These are phyloP conservation scores for Patella vulgata DNA, from an alignment of 1,140 invertebrate genomes.

Conservation along the genomic window DNA sequence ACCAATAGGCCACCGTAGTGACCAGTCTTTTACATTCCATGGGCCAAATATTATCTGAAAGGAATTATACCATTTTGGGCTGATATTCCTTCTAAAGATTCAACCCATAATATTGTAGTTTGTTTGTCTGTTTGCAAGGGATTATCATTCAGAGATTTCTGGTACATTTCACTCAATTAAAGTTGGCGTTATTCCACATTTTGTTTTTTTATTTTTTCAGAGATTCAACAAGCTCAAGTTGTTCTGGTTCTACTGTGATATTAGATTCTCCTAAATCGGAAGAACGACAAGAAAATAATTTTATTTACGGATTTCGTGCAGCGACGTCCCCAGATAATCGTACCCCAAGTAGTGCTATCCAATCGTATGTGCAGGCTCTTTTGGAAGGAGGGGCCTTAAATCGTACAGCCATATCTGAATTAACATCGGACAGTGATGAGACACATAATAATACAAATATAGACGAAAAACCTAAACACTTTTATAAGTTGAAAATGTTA, in stretches of 20 bases:
- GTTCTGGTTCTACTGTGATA: conserved; percentile 73
- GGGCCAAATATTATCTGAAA: too few species aligned
- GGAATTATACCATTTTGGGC: too few species aligned
- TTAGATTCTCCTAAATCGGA: conserved; percentile 71
- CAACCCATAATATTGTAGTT: too few species aligned
- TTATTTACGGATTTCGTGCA: conserved; percentile 1
- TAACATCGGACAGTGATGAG: conserved; percentile 50
- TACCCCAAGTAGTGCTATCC: conserved; percentile 24
- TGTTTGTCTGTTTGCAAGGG: too few species aligned
- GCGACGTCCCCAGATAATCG: conserved; percentile 2
- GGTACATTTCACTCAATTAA: too few species aligned
- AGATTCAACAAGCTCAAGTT: conserved; percentile 55
- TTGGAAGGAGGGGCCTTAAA: conserved; percentile 40
- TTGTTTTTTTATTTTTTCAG: too few species aligned
- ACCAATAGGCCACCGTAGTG: too few species aligned
- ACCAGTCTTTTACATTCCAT: too few species aligned
- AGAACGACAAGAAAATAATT: conserved; percentile 12
- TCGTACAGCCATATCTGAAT: conserved; percentile 27
- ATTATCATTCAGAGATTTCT: too few species aligned
- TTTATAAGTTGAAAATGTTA: conserved; percentile 85
- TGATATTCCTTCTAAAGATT: too few species aligned
- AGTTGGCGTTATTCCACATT: too few species aligned
- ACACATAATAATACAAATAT: conserved; percentile 66
- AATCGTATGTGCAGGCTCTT: conserved; percentile 47
- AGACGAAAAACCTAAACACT: conserved; percentile 74